Base-by-base conservation (phyloP, 1,140 invertebrate species). In the Macrosteles quadrilineatus region DNA sequence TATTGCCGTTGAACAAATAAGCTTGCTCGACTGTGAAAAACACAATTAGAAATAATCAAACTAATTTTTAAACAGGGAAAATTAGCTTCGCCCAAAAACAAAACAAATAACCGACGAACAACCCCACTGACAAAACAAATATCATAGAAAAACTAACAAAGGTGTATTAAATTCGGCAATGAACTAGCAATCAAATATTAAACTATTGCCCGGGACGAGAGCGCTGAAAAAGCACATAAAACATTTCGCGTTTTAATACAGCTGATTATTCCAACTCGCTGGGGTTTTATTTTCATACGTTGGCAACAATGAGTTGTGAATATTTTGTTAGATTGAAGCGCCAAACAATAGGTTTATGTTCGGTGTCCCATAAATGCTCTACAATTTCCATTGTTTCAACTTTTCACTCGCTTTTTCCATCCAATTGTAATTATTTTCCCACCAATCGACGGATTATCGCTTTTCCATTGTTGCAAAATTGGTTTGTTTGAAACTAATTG, bases 111-210 rank as follows among this genome's bases (percentile, higher is more conserved):
- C 12, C 9, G 23, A 59, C 27, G 23, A 59, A 59, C 25, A n/a
- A 59, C 12, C 55, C 55, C 25, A 25, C 27, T 4, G 55, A 59
- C 25, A 27, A 59, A 25, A 59, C 25, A 59, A 59, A 59, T 59
- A 59, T 21, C 55, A 29, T 25, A 59, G 55, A 59, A 59, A 59
- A 59, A 59, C n/a, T 12, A 27, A 59, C 55, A 59, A 50, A 19
- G 21, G 47, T 4, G n/a, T 9, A 59, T 27, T 59, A 59, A 25
- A 27, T 9, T 59, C 9, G 25, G 9, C 12, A 59, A 59, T 29
- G 12, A 59, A 59, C 55, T 59, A 59, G 55, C 12, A 23, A 59
- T 59, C 12, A 59, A 59, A 59, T 59, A 59, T 59, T 59, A 14
- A 59, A 25, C 27, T 30, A 30, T 30, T 29, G n/a, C 55, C 47